These are phyloP conservation scores for Lagorchestes hirsutus DNA, from an alignment of 2,797 vertebrate genomes.

Conservation along the genomic window DNA sequence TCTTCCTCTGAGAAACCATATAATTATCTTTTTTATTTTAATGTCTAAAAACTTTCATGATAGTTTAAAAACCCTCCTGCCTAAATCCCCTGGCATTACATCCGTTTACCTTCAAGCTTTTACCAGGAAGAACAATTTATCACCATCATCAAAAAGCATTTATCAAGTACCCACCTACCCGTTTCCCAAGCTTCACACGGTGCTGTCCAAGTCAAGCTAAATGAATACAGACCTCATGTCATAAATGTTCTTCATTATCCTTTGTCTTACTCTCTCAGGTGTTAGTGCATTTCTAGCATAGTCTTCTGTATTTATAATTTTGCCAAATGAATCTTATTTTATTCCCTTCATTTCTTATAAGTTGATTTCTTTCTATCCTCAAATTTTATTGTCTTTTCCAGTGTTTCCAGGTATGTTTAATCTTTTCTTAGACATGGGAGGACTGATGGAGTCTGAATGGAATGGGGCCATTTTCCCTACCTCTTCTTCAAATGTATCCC, in stretches of 20 bases:
- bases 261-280: neutral
- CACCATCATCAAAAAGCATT: slow-evolving; percentile 27
- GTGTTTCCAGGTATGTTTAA: neutral
- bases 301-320: neutral
- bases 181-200: neutral
- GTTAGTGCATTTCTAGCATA: neutral
- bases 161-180: neutral
- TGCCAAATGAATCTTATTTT: slow-evolving; percentile 7
- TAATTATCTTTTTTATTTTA: neutral
- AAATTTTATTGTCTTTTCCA: neutral
- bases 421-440: neutral
- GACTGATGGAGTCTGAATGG: neutral
- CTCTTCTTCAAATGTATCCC: neutral
- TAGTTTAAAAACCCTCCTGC: slow-evolving; percentile 24
- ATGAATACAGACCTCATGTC: neutral
- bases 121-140: slow-evolving; percentile 37
- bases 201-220: neutral
- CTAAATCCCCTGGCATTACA: neutral
- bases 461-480: neutral
- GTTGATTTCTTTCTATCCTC: neutral
- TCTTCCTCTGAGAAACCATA: slow-evolving; percentile 9
- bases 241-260: neutral
- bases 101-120: neutral
- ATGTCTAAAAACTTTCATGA: slow-evolving; percentile 26
- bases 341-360: slow-evolving; percentile 35